Evolutionary conservation across 2,888 invertebrate species (phyloP).

Genomic region (Ochlodes sylvanus): DNA sequence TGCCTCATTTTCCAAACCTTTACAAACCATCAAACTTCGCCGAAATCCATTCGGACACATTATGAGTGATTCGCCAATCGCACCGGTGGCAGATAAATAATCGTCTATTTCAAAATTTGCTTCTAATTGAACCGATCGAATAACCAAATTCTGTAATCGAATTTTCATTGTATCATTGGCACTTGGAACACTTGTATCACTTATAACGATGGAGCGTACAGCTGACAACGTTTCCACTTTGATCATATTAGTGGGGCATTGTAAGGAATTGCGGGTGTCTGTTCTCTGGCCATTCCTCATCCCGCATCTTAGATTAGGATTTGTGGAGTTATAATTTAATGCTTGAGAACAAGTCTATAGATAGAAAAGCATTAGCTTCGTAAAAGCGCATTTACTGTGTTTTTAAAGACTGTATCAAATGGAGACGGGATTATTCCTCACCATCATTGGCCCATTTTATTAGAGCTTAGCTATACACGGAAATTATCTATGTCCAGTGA

Average conservation of each 20-base stretch:
- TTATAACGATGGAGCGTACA: neutral
- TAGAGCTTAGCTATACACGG: no score
- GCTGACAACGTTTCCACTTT: neutral
- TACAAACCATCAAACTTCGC: conserved; percentile 32
- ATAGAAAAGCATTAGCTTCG: no score
- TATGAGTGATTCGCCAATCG: conserved; percentile 28
- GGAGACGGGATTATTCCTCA: no score
- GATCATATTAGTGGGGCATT: neutral
- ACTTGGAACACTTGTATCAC: neutral
- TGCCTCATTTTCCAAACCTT: conserved; percentile 19
- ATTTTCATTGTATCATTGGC: conserved; percentile 39
- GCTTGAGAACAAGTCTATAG: no score
- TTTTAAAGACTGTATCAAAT: no score
- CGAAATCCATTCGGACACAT: conserved; percentile 21
- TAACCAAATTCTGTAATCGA: conserved; percentile 39
- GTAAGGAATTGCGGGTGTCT: no score
- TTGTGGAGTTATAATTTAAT: no score
- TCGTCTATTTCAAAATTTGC: conserved; percentile 29
- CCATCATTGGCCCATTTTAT: no score
- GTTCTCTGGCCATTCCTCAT: no score
- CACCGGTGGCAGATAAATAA: conserved; percentile 34
- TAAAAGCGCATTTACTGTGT: no score
- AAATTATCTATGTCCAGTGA: neutral
- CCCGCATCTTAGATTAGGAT: no score
- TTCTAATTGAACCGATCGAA: conserved; percentile 25